Base-by-base conservation (phyloP, 2,113 vertebrate species). In the Dicerorhinus sumatrensis region DNA sequence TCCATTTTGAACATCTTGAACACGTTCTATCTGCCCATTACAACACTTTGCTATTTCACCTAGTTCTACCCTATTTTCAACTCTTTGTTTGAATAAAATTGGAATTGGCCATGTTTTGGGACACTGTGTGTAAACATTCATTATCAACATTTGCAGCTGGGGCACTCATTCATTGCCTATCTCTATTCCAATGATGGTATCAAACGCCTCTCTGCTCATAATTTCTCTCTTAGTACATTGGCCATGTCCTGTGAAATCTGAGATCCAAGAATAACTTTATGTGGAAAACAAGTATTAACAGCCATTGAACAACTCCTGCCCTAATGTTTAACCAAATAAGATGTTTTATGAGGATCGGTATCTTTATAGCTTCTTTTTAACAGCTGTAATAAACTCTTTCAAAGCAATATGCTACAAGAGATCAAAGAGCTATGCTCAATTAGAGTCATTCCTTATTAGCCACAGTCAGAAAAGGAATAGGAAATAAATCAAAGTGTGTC, bases 371-470 rank as follows among this genome's bases (percentile, higher is more conserved):
- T 97, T 48, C 91, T 92, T 96, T 94, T 96, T 92, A 96, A 94
- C 54, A 81, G 84, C 95, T 79, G 36, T 92, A 96, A 97, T 97
- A 97, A 97, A 97, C 94, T 81, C 89, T 95, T 95, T 90, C 86
- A 97, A 96, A 97, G 94, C 92, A 95, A 95, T 96, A 82, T 77
- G 75, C 87, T 96, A 29, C 46, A 54, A 84, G 92, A 83, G 92
- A 97, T 97, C 96, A 96, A 95, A 98, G 96, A 96, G 90, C 87
- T 72, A 11, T 92, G 92, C 60, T 95, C 94, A 94, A 95, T 98
- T 96, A 98, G 94, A 94, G 90, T 84, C 67, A 3, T 76, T 96
- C 76, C 90, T 97, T 97, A 97, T 95, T 98, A 97, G 36, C 75
- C n/a, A 54, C 23, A 56, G 94, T 87, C 29, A 63, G 82, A 67